Base-by-base conservation (phyloP, 1,140 invertebrate species). In the Musca vetustissima region DNA sequence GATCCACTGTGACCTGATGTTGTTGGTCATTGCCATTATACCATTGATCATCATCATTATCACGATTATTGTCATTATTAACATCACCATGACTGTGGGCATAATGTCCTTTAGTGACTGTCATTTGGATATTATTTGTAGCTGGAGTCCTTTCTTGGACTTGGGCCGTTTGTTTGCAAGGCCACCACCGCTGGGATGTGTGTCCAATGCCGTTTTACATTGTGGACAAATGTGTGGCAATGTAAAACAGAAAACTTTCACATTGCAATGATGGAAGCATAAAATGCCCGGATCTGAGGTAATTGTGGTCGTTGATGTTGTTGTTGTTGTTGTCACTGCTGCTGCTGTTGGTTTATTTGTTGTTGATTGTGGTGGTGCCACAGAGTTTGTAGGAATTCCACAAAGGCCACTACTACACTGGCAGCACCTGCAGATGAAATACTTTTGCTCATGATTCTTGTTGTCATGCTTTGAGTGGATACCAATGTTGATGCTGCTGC, bases 201-300 rank as follows among this genome's bases (percentile, higher is more conserved):
- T 67, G 43, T 69, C 74, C 53, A 92, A 83, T 81, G 87, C 85
- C 64, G 83, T 84, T 72, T 86, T 83, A 83, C 92, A 94, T 69
- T 89, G 85, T 69, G 90, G 89, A 78, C 92, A 94, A 72, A 82
- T 78, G 76, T 88, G 86, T 11, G 91, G 90, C 71, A 93, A 85
- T 67, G 85, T 82, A 74, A 92, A 91, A 81, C 89, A 91, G 85
- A 93, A 92, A 69, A 93, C 87, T 86, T 92, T 92, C 65, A 88
- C 85, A 53, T 87, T 87, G 83, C 91, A 93, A 85, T 94, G 92
- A 84, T 92, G 89, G 84, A 92, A 91, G 85, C 91, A 93, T 76
- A 92, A 84, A 78, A 93, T 91, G 72, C 91, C 91, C 71, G 90
- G 90, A 88, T 92, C 91, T 74, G 79, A 80, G 75, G 79, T 81